Conservation (phyloP, 2,888 invertebrate genomes). For the Ptilodon capucinus region DNA sequence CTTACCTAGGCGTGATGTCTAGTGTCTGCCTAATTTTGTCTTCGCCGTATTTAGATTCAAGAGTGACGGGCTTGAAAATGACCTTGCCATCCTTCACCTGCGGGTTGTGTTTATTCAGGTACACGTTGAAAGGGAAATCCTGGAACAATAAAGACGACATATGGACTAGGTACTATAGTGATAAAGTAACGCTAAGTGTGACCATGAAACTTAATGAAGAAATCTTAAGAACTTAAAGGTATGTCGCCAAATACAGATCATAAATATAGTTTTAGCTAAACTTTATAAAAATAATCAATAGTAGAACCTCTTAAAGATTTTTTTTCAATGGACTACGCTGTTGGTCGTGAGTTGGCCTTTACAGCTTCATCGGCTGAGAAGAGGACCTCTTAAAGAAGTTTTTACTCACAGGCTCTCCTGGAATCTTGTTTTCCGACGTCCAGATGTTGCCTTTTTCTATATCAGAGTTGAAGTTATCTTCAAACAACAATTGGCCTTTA, state of each 20-base stretch:
- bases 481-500: conserved; percentile 83
- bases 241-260: too few relatives aligned
- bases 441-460: conserved; percentile 75
- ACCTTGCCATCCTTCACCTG: conserved; percentile 80
- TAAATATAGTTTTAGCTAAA: too few relatives aligned
- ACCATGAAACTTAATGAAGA: too few relatives aligned
- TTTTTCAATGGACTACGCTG: too few relatives aligned
- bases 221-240: too few relatives aligned
- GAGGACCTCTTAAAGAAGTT: background rate
- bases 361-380: too few relatives aligned
- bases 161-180: too few relatives aligned
- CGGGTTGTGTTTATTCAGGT: conserved; percentile 81
- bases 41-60: conserved; percentile 80
- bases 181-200: too few relatives aligned
- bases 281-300: too few relatives aligned
- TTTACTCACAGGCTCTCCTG: conserved; percentile 82
- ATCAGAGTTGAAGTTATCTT: conserved; percentile 80
- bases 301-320: too few relatives aligned
- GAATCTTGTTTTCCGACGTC: conserved; percentile 82
- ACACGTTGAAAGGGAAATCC: conserved; percentile 88
- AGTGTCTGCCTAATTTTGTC: conserved; percentile 69
- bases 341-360: too few relatives aligned
- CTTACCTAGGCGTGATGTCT: conserved; percentile 67
- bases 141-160: conserved; percentile 39
- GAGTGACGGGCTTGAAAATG: conserved; percentile 82